Evolutionary conservation across 2,797 vertebrate species (phyloP).

Genomic region (Epinephelus coioides): DNA sequence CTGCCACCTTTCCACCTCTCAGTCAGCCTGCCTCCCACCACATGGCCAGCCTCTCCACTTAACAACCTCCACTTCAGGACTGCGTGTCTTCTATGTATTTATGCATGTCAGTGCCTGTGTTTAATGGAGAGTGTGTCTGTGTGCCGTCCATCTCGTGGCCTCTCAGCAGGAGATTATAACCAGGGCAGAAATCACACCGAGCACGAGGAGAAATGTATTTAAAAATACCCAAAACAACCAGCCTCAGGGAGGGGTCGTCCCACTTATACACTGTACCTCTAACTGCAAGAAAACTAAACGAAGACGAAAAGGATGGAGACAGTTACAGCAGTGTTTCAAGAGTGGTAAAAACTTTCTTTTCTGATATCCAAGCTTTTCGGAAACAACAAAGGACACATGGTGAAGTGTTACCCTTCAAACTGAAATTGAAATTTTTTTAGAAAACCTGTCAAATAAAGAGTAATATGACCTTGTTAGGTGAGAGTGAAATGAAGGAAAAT

Average conservation of each 20-base stretch:
- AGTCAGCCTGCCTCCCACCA: constrained; percentile 34
- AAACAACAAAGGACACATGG: constrained; percentile 2
- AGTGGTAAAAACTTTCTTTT: neutral
- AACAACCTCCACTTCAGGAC: neutral
- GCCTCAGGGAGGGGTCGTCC: constrained; percentile 66
- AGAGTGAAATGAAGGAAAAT: neutral
- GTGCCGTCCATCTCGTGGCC: constrained; percentile 40
- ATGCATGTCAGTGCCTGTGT: neutral
- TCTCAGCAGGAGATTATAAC: constrained; percentile 54
- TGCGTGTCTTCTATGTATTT: neutral
- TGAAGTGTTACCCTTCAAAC: constrained; percentile 15
- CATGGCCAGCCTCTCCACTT: neutral
- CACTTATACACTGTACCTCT: constrained; percentile 56
- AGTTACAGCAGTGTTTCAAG: neutral
- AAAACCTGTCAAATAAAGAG: neutral
- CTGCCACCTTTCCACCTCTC: constrained; percentile 45
- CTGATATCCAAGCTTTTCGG: neutral
- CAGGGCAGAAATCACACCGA: constrained; percentile 67
- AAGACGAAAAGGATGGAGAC: constrained; percentile 10
- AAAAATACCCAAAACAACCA: constrained; percentile 72
- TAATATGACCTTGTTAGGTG: neutral
- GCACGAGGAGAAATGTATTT: constrained; percentile 67
- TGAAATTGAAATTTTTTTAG: constrained; percentile 17
- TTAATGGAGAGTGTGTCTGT: constrained; percentile 14
- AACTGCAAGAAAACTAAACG: constrained; percentile 12